A percentile compares a stretch with the other conserved stretches of the same genome.
These are phyloP conservation scores for Eubasilissa regina DNA, from an alignment of 1,140 invertebrate genomes.

Conservation along the genomic window DNA sequence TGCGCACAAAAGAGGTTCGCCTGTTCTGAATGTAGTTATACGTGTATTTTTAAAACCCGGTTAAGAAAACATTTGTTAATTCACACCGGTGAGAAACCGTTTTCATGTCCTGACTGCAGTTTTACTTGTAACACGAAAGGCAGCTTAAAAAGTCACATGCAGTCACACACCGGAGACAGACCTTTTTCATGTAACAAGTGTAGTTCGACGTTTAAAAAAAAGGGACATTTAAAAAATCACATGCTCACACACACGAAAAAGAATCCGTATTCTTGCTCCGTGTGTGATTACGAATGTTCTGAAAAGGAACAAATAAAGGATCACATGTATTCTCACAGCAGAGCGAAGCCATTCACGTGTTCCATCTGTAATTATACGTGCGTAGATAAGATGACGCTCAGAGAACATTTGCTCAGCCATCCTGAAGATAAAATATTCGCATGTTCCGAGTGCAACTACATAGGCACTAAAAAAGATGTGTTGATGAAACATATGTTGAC, in stretches of 20 bases:
- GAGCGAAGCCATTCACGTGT: background rate
- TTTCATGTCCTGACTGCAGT: background rate
- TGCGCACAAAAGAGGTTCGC: background rate
- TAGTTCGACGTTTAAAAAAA: background rate
- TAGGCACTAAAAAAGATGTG: background rate
- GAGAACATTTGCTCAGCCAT: background rate
- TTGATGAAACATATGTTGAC: background rate
- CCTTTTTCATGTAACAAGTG: background rate
- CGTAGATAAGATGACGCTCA: background rate
- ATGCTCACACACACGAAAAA: background rate
- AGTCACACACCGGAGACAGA: background rate
- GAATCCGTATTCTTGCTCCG: background rate
- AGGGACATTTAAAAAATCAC: background rate
- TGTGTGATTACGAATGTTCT: background rate
- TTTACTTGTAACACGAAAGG: background rate
- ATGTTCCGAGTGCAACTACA: background rate
- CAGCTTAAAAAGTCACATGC: background rate
- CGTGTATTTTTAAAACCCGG: background rate
- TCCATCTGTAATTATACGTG: background rate
- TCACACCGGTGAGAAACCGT: background rate
- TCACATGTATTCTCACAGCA: background rate
- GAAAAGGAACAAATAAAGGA: background rate
- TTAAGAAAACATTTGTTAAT: background rate
- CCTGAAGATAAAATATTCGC: background rate
- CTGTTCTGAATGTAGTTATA: background rate